Evolutionary conservation across 2,113 vertebrate species (phyloP), one percentile per base, ranked within the genome.

Genomic region (Capreolus pygargus): DNA sequence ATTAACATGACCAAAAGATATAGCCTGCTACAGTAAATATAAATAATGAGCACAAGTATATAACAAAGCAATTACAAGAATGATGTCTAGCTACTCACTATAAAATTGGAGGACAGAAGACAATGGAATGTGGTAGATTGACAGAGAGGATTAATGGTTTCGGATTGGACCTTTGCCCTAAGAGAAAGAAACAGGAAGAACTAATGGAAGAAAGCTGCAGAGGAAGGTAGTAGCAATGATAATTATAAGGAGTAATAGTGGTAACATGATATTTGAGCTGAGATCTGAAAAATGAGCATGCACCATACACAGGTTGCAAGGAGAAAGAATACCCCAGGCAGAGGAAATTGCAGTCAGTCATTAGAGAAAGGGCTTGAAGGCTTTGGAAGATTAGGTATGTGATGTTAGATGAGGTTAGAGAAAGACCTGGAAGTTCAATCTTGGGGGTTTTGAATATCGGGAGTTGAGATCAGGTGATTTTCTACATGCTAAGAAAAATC

Each of bases 391-490:
- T 15, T 21, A n/a, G 4, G 25, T 16, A 64, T 7, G 16, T 33
- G 28, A 11, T 85, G 4, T 17, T 90, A 36, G 39, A 47, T 43
- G 60, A 76, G 15, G 39, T 61, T 39, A 30, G 16, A n/a, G 4
- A 70, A 25, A 43, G 2, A 95, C 12, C 39, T 0, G 0, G 12
- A 16, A 43, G 0, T 2, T 64, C 50, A 8, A 19, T 76, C 2
- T 19, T 54, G 7, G 12, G 1, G 8, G 0, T 7, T 61, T 79
- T 52, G 8, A 90, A 47, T 28, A 17, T 1, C 11, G 13, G 17
- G 11, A 70, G 2, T 60, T 58, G 30, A 67, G 23, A 60, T 90
- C 47, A 23, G 28, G 1, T 89, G 47, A n/a, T 61, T 28, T 57
- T 76, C 27, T 76, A 61, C 60, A 33, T 45, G 11, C 11, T 55